Conservation (phyloP, 1,140 invertebrate species). For the Acyrthosiphon pisum region DNA sequence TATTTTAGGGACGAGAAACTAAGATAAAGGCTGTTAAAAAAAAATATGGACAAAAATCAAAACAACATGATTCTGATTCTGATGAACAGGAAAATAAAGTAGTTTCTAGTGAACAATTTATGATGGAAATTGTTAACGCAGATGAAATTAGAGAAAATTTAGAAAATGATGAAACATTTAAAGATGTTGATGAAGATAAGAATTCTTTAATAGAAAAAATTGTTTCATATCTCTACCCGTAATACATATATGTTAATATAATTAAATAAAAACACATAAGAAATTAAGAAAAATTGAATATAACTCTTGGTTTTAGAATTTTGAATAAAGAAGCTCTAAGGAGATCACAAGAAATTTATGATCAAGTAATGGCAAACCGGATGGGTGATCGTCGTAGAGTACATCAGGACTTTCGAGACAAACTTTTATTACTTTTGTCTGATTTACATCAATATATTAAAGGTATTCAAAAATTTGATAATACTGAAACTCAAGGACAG, state of each 20-base stretch:
- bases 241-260: slow-evolving; percentile 61
- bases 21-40: slow-evolving; percentile 95
- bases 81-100: slow-evolving; percentile 64
- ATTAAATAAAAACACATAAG: slow-evolving; percentile 43
- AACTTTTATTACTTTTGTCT: slow-evolving; percentile 75
- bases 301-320: slow-evolving; percentile 63
- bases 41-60: slow-evolving; percentile 66
- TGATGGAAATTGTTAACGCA: slow-evolving; percentile 70
- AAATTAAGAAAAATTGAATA: slow-evolving; percentile 55
- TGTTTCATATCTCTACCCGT: slow-evolving; percentile 69
- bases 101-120: slow-evolving; percentile 64
- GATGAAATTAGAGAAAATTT: slow-evolving; percentile 76
- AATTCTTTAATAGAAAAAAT: slow-evolving; percentile 63
- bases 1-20: slow-evolving; percentile 80
- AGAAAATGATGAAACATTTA: slow-evolving; percentile 66
- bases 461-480: slow-evolving; percentile 74
- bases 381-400: slow-evolving; percentile 75
- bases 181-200: slow-evolving; percentile 64
- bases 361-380: slow-evolving; percentile 73
- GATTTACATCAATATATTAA: slow-evolving; percentile 87
- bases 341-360: slow-evolving; percentile 74
- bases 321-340: slow-evolving; percentile 68
- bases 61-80: slow-evolving; percentile 70
- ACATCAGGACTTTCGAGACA: slow-evolving; percentile 81
- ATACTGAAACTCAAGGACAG: slow-evolving; percentile 70